Conservation (phyloP, 2,797 vertebrate species). For the Poliocrania exsul region DNA sequence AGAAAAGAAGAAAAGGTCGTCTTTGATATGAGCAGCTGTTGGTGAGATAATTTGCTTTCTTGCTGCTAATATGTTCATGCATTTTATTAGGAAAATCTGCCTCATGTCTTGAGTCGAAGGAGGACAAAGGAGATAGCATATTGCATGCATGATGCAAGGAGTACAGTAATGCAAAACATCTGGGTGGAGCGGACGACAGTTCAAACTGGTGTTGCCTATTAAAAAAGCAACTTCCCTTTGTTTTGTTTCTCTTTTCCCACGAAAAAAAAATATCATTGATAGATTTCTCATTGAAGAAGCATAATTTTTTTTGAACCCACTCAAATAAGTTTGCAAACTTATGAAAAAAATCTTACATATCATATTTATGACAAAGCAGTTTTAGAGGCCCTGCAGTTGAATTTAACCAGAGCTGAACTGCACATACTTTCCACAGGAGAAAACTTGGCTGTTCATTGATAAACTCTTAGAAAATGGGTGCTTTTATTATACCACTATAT, state of each 20-base stretch:
- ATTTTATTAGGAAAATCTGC: slow-evolving; percentile 81
- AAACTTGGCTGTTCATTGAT: not conserved
- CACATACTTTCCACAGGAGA: not conserved
- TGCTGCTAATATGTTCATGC: slow-evolving; percentile 65
- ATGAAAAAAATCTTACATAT: not conserved
- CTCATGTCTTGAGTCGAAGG: slow-evolving; percentile 80
- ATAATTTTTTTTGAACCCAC: not conserved
- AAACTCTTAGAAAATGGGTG: not conserved
- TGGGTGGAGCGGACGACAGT: slow-evolving; percentile 55
- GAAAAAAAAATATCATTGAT: not conserved
- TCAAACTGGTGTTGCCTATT: slow-evolving; percentile 50
- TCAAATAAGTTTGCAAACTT: not conserved
- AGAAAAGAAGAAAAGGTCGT: not conserved
- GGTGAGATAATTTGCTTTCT: slow-evolving; percentile 75
- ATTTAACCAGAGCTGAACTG: not conserved
- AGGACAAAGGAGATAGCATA: slow-evolving; percentile 72
- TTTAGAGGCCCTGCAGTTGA: not conserved
- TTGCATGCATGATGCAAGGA: slow-evolving; percentile 66
- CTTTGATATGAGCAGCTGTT: slow-evolving; percentile 60
- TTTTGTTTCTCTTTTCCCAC: not conserved
- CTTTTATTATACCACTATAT: not conserved
- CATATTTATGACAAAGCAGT: not conserved
- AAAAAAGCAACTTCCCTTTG: slow-evolving; percentile 19
- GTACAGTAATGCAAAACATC: slow-evolving; percentile 80
- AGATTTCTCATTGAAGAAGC: not conserved